Evolutionary conservation across 2,113 vertebrate genomes (phyloP).

Genomic region (Hemichromis elongatus): DNA sequence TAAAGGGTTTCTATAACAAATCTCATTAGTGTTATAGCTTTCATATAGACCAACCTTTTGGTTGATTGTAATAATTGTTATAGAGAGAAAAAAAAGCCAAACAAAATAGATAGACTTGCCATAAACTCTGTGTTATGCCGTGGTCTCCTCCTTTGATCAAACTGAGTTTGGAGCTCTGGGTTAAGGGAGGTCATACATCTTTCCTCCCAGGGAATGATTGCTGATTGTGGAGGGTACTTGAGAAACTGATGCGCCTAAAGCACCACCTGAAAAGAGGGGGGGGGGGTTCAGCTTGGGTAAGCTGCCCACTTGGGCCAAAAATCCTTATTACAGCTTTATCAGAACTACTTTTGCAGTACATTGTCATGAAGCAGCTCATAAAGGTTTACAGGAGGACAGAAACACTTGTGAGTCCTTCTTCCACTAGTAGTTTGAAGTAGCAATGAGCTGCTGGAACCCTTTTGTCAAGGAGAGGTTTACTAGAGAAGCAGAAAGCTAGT

Average conservation of each 20-base stretch:
- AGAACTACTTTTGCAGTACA: not conserved
- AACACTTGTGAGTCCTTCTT: not conserved
- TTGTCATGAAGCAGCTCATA: not conserved
- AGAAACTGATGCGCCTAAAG: not conserved
- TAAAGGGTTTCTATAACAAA: conserved; percentile 23
- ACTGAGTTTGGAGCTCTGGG: not conserved
- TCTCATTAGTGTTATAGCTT: not conserved
- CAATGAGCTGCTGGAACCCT: not conserved
- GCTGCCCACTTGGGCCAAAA: not conserved
- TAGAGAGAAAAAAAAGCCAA: not conserved
- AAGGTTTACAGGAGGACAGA: not conserved
- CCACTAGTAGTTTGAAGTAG: not conserved
- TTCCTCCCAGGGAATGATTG: not conserved
- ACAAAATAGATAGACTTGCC: not conserved
- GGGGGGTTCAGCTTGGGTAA: not conserved
- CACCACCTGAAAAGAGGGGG: not conserved
- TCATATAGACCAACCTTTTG: not conserved
- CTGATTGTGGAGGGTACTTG: conserved; percentile 33
- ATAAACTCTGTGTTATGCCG: not conserved
- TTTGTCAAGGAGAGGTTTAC: not conserved
- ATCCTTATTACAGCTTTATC: not conserved
- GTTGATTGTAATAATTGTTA: not conserved
- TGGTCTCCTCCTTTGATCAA: not conserved
- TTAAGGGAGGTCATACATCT: conserved; percentile 22
- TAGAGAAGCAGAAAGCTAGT: not conserved